Evolutionary conservation across 2,888 invertebrate genomes (phyloP).

Genomic region (Eupithecia abbreviata): DNA sequence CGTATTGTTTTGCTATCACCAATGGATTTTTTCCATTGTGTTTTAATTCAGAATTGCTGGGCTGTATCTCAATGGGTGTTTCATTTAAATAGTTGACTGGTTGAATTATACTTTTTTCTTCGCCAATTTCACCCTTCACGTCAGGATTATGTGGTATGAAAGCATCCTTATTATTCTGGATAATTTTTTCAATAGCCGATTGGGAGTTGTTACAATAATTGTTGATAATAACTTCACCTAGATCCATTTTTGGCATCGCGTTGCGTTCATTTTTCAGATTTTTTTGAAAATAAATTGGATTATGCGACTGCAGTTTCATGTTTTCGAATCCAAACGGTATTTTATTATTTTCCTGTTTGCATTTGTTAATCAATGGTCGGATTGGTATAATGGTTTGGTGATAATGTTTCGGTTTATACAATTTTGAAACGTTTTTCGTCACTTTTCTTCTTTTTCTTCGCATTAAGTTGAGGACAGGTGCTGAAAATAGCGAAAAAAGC

Average conservation of each 20-base stretch:
- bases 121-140: constrained; percentile 43
- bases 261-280: not conserved
- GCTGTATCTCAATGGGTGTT: too few species aligned
- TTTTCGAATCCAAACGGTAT: not conserved
- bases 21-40: too few species aligned
- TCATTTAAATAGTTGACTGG: constrained; percentile 14
- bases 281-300: not conserved
- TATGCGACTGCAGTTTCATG: not conserved
- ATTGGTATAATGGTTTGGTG: too few species aligned
- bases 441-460: not conserved
- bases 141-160: constrained; percentile 42
- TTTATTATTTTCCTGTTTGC: not conserved
- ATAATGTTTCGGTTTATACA: not conserved
- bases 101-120: constrained; percentile 33
- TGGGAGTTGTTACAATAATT: not conserved
- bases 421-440: not conserved
- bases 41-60: too few species aligned
- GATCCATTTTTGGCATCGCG: not conserved
- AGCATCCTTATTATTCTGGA: constrained; percentile 18
- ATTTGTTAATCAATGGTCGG: not conserved
- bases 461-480: not conserved
- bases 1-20: too few species aligned
- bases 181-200: not conserved
- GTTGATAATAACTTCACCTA: not conserved
- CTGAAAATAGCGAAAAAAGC: not conserved